Conservation (phyloP, 2,113 vertebrate species). For the Sylvia atricapilla region DNA sequence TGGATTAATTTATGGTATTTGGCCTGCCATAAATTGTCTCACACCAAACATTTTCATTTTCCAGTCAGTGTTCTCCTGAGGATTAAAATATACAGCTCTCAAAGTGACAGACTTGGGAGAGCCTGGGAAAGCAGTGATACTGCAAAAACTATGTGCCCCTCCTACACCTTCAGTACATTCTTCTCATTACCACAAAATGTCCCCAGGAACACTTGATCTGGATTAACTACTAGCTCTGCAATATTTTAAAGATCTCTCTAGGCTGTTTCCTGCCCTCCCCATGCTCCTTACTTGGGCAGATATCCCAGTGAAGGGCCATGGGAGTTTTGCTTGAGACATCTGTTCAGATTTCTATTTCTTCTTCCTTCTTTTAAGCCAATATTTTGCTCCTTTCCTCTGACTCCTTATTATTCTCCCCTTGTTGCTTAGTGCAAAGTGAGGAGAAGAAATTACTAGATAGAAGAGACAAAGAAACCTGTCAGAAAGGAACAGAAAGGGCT, state of each 20-base stretch:
- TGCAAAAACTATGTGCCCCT: not conserved
- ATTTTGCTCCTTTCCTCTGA: not conserved
- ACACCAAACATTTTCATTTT: not conserved
- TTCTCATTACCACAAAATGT: slow-evolving; percentile 38
- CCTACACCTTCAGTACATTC: slow-evolving; percentile 29
- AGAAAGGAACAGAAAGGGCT: not conserved
- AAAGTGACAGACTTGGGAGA: not conserved
- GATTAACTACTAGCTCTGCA: slow-evolving; percentile 37
- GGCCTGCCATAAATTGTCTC: slow-evolving; percentile 20
- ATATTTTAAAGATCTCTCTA: slow-evolving; percentile 29
- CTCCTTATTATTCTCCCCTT: not conserved
- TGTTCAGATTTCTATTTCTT: not conserved
- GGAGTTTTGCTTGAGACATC: slow-evolving; percentile 20
- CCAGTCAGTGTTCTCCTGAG: not conserved
- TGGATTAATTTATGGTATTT: not conserved
- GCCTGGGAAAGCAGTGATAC: slow-evolving; percentile 35
- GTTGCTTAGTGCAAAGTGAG: not conserved
- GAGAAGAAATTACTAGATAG: not conserved
- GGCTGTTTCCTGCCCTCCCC: slow-evolving; percentile 26
- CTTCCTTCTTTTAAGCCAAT: not conserved
- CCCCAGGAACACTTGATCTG: slow-evolving; percentile 24
- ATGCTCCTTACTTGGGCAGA: slow-evolving; percentile 14
- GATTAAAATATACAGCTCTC: slow-evolving; percentile 16
- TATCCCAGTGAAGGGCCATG: slow-evolving; percentile 36
- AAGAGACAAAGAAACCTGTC: not conserved